Evolutionary conservation across 2,888 invertebrate species (phyloP), one percentile per base, ranked within the genome.

Genomic region (Pocota personata): DNA sequence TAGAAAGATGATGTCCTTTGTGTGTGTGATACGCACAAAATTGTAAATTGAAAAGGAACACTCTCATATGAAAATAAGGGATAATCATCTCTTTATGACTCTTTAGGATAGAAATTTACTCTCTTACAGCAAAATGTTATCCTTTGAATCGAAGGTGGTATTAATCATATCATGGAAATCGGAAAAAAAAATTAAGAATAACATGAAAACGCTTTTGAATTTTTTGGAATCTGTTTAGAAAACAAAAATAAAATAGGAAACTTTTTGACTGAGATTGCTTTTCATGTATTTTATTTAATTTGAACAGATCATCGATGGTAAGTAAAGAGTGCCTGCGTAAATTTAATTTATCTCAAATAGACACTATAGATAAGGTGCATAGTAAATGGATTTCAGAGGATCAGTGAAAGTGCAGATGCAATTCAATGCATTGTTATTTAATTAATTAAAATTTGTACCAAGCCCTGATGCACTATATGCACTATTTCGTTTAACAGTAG

Each of bases 101-200:
- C 37, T 32, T 82, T 43, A 48, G 48, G 58, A 77, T 77, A 69
- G 66, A 83, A 72, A 77, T 82, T 77, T 58, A 8, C 27, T 50
- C 46, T 19, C 57, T 58, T 55, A 43, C 19, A 43, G 19, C 5
- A 32, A n/a, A 21, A 67, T 32, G 43, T 60, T 60, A 67, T 52
- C 75, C 66, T 14, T 66, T 43, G 6, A 66, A 62, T 60, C 72
- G 72, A 62, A 40, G 35, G 27, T 50, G 32, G n/a, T 12, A 50
- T 30, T 67, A 50, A 21, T 58, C 57, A 35, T 35, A 43, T 19
- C 6, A 14, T 19, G 40, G 40, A 72, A 62, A 66, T 60, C 14
- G 48, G 27, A 30, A 30, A 52, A 27, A 37, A 50, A n/a, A n/a
- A n/a, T n/a, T n/a, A n/a, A 50, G 30, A 55, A 57, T n/a, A 46